These are phyloP conservation scores for Gryllus bimaculatus DNA, from an alignment of 1,140 invertebrate species.

Conservation along the genomic window DNA sequence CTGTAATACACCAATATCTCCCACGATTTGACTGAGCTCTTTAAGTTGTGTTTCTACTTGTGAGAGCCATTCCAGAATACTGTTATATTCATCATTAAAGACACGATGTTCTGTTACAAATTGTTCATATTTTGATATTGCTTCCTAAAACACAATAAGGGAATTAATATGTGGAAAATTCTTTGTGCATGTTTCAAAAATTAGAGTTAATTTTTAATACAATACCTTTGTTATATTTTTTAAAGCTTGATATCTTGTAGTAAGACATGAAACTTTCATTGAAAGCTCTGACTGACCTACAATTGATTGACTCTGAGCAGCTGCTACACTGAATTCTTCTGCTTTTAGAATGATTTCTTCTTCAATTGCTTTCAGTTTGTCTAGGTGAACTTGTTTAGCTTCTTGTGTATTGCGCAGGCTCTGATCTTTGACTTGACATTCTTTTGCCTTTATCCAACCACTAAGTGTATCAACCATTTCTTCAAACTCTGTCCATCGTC, in stretches of 20 bases:
- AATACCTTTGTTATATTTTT: slow-evolving; percentile 65
- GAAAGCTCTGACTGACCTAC: slow-evolving; percentile 68
- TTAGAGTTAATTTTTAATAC: background rate
- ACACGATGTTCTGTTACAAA: slow-evolving; percentile 75
- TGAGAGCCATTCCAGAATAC: slow-evolving; percentile 66
- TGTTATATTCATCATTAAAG: slow-evolving; percentile 69
- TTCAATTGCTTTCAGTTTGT: slow-evolving; percentile 65
- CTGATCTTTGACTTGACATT: slow-evolving; percentile 78
- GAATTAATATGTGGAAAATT: background rate
- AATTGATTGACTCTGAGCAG: slow-evolving; percentile 58
- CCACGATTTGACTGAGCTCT: slow-evolving; percentile 73
- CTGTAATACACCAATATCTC: slow-evolving; percentile 70
- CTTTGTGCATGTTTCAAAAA: background rate
- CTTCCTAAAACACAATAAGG: slow-evolving; percentile 39
- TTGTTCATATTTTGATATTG: slow-evolving; percentile 64
- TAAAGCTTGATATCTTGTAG: slow-evolving; percentile 73
- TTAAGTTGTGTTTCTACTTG: slow-evolving; percentile 60
- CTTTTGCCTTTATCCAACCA: slow-evolving; percentile 75
- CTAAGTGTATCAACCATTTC: slow-evolving; percentile 63
- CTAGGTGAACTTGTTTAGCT: slow-evolving; percentile 69
- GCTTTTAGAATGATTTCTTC: slow-evolving; percentile 62
- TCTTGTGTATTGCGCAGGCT: slow-evolving; percentile 76
- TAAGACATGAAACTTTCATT: slow-evolving; percentile 65
- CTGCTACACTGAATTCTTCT: slow-evolving; percentile 56
- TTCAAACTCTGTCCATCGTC: slow-evolving; percentile 71